These are phyloP conservation scores for Belonocnema kinseyi DNA, from an alignment of 1,140 invertebrate species.

Conservation along the genomic window DNA sequence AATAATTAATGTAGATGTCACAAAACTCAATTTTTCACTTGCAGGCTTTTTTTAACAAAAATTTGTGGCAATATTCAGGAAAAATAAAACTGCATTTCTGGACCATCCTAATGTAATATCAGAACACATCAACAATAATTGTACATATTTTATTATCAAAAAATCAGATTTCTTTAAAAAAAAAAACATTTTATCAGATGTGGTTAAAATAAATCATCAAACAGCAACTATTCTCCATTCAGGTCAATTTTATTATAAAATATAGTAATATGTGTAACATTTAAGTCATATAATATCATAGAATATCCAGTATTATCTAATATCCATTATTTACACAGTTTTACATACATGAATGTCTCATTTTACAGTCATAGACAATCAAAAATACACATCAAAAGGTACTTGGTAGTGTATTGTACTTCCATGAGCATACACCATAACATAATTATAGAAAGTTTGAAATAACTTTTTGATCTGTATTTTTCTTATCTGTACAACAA, in stretches of 20 bases:
- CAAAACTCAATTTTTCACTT: no score
- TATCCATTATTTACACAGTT: constrained; percentile 38
- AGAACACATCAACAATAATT: no score
- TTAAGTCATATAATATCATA: constrained; percentile 51
- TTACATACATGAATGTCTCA: constrained; percentile 3
- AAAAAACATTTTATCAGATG: not conserved
- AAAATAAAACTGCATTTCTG: no score
- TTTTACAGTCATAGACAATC: constrained; percentile 16
- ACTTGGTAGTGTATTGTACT: not conserved
- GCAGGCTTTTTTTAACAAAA: no score
- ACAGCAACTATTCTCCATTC: constrained; percentile 31
- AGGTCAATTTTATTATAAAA: constrained; percentile 64
- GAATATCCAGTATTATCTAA: constrained; percentile 45
- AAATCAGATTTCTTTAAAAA: no score
- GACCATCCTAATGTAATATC: no score
- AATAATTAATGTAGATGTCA: no score
- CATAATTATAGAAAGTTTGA: not conserved
- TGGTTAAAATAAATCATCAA: not conserved
- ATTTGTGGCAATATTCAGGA: no score
- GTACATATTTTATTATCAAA: no score
- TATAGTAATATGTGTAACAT: constrained; percentile 65
- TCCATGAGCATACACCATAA: no score
- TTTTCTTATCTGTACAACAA: constrained; percentile 25
- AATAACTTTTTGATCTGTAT: constrained; percentile 3
- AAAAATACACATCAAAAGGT: not conserved